Evolutionary conservation across 2,113 vertebrate species (phyloP), one percentile per base, ranked within the genome.

Genomic region (Psammodynastes pulverulentus): DNA sequence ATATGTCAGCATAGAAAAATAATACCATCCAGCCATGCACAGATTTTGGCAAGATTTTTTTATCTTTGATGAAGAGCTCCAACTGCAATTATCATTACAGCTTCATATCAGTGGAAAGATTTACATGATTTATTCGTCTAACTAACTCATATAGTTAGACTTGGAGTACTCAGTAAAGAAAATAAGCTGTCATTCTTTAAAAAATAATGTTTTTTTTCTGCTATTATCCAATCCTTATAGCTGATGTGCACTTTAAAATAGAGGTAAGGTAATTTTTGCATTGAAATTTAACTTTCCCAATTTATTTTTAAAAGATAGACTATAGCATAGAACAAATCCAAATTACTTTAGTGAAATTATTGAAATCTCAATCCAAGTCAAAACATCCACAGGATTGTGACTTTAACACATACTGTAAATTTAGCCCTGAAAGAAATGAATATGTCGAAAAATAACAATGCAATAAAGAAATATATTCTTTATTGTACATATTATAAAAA

Each of bases 151-250:
- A n/a, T n/a, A n/a, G n/a, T n/a, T n/a, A n/a, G n/a, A n/a, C 67
- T 85, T 39, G 51, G 39, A 89, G 52, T 45, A 89, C 7, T 5
- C 19, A 54, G 91, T 62, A 84, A 54, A 84, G 39, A 92, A 92
- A 89, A 89, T 92, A 92, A 92, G 21, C 9, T 92, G 52, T 58
- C 91, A 84, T 89, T 85, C 29, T 92, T 84, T 29, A 56, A 67
- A 67, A 84, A n/a, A 7, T 3, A 89, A 23, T 43, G 10, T 39
- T 43, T 84, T 46, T 4, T 9, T 49, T 5, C 34, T 49, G 6
- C 51, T 39, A 79, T 19, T 39, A 19, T 39, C 72, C 72, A 9
- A 79, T 19, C 3, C 17, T 79, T 79, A 43, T 21, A 48, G 87
- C 4, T 39, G 26, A 58, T 46, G 58, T 39, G 23, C n/a, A 43